Evolutionary conservation across 2,888 invertebrate species (phyloP).

Genomic region (Orchestes rusci): DNA sequence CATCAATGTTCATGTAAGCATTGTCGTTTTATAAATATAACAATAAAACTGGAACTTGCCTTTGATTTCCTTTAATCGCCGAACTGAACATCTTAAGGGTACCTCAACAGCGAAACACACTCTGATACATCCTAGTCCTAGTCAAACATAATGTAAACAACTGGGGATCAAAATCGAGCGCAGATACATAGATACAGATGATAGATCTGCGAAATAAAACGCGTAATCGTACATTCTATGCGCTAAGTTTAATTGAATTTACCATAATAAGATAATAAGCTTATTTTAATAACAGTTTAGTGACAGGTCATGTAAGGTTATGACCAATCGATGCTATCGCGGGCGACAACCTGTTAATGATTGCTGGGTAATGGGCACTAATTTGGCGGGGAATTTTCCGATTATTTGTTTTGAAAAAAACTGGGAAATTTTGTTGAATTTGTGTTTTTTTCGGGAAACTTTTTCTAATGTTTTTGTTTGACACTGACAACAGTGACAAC

Average conservation of each 20-base stretch:
- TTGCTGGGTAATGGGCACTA: slow-evolving; percentile 12
- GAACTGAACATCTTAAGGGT: slow-evolving; percentile 39
- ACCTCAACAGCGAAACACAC: slow-evolving; percentile 24
- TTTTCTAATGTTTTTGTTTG: slow-evolving; percentile 32
- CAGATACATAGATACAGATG: slow-evolving; percentile 5
- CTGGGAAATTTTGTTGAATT: neutral
- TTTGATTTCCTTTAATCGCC: slow-evolving; percentile 36
- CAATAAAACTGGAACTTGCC: too few relatives aligned
- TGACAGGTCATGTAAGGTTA: slow-evolving; percentile 42
- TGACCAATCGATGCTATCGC: slow-evolving; percentile 29
- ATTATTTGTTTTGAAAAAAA: neutral
- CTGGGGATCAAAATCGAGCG: slow-evolving; percentile 11
- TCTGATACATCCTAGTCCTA: slow-evolving; percentile 26
- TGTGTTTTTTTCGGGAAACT: slow-evolving; percentile 27
- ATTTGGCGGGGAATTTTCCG: neutral
- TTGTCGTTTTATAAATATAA: too few relatives aligned
- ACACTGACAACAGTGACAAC: slow-evolving; percentile 35
- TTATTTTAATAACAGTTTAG: slow-evolving; percentile 33
- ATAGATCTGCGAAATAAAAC: slow-evolving; percentile 9
- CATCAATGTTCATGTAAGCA: too few relatives aligned
- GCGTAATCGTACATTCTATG: slow-evolving; percentile 14
- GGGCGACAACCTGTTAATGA: too few relatives aligned
- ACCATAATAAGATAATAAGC: slow-evolving; percentile 33
- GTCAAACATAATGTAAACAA: slow-evolving; percentile 20
- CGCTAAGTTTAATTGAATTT: slow-evolving; percentile 30